A percentile compares a stretch with the other conserved stretches of the same genome.
Evolutionary conservation across 2,113 vertebrate genomes (phyloP).

Genomic region (Gopherus evgoodei): DNA sequence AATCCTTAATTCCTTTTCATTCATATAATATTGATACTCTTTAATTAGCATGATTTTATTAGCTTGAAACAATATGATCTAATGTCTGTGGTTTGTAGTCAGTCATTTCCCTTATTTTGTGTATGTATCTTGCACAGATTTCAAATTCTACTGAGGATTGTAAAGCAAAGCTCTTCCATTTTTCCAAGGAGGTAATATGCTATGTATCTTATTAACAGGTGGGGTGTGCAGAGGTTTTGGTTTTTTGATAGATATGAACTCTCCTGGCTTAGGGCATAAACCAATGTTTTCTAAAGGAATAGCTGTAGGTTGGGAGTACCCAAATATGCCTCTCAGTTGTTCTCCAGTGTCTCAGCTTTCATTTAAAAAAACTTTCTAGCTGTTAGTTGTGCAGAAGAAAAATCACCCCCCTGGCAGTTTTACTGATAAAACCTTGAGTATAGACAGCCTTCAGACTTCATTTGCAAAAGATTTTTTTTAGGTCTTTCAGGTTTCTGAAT

Average conservation of each 20-base stretch:
- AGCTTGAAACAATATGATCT: constrained; percentile 14
- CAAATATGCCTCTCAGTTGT: neutral
- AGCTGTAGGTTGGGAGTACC: neutral
- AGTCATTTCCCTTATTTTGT: constrained; percentile 55
- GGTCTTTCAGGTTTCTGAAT: neutral
- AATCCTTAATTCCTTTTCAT: neutral
- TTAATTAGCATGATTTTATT: constrained; percentile 17
- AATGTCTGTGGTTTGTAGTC: constrained; percentile 25
- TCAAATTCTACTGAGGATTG: constrained; percentile 88
- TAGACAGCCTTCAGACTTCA: neutral
- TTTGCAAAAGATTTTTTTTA: neutral
- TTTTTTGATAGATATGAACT: constrained; percentile 35
- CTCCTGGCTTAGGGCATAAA: neutral
- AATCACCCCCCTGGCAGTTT: neutral
- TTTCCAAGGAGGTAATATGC: constrained; percentile 89
- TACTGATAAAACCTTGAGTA: constrained; percentile 13
- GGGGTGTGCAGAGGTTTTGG: neutral
- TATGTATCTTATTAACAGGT: constrained; percentile 40
- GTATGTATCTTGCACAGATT: constrained; percentile 81
- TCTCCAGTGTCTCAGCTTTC: neutral
- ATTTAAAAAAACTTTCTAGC: neutral
- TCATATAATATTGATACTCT: constrained; percentile 56
- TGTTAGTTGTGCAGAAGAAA: neutral
- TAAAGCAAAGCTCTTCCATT: constrained; percentile 89
- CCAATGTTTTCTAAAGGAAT: neutral